Evolutionary conservation across 2,113 vertebrate genomes (phyloP).

Genomic region (Phoxinus phoxinus): DNA sequence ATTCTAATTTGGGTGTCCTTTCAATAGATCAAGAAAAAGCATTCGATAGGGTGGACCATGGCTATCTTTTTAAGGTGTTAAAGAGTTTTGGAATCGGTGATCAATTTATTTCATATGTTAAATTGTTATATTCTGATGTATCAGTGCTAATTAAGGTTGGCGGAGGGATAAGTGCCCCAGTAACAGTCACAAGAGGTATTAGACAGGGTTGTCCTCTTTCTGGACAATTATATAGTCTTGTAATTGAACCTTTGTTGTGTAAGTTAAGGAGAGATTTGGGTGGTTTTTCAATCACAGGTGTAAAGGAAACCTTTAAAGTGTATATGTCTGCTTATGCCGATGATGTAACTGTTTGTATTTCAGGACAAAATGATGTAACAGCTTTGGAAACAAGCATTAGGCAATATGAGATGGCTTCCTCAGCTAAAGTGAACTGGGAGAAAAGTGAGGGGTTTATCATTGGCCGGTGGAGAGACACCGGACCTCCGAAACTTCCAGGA

Average conservation of each 20-base stretch:
- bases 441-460: not conserved
- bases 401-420: not conserved
- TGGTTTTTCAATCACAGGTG: not conserved
- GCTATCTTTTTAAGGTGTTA: not conserved
- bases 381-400: not conserved
- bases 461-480: not conserved
- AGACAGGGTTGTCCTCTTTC: not conserved
- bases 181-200: not conserved
- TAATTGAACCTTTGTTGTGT: not conserved
- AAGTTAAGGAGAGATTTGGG: not conserved
- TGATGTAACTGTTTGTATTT: not conserved
- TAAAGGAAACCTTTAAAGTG: conserved; percentile 2
- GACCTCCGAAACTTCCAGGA: not conserved
- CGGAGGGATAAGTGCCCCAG: not conserved
- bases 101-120: not conserved
- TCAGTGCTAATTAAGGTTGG: not conserved
- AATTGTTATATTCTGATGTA: not conserved
- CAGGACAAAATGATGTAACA: not conserved
- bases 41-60: not conserved
- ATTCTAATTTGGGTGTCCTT: not conserved
- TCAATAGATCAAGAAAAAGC: not conserved
- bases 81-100: not conserved
- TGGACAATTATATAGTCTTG: not conserved
- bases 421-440: not conserved
- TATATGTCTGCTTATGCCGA: not conserved